Evolutionary conservation across 2,113 vertebrate genomes (phyloP).

Genomic region (Bettongia penicillata): DNA sequence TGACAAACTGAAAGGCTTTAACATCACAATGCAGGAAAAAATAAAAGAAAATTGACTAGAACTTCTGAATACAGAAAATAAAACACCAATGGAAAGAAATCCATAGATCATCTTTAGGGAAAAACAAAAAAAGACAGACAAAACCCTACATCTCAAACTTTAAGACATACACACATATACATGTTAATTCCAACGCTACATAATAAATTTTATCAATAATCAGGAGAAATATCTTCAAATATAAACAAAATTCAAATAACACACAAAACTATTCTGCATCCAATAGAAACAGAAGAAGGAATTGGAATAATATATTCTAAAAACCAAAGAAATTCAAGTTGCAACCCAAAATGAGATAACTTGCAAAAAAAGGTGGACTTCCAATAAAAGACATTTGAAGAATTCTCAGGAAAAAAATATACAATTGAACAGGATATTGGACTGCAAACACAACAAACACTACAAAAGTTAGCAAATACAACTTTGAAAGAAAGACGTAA

Average conservation of each 20-base stretch:
- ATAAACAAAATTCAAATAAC: no score
- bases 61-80: not conserved
- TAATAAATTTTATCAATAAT: no score
- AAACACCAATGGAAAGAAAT: not conserved
- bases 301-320: no score
- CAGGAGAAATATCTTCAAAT: no score
- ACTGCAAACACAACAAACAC: not conserved
- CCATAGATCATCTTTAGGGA: not conserved
- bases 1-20: no score
- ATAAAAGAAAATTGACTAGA: not conserved
- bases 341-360: not conserved
- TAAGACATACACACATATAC: not conserved
- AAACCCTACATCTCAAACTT: not conserved
- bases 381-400: not conserved
- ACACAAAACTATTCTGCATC: no score
- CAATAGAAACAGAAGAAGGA: no score
- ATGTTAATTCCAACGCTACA: no score
- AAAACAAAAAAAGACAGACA: not conserved
- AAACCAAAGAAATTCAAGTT: not conserved
- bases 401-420: not conserved
- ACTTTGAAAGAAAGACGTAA: not conserved
- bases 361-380: not conserved
- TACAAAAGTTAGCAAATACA: not conserved
- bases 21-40: no score
- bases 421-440: not conserved